Evolutionary conservation across 2,113 vertebrate genomes (phyloP), one percentile per base, ranked within the genome.

Genomic region (Syngnathus typhle): DNA sequence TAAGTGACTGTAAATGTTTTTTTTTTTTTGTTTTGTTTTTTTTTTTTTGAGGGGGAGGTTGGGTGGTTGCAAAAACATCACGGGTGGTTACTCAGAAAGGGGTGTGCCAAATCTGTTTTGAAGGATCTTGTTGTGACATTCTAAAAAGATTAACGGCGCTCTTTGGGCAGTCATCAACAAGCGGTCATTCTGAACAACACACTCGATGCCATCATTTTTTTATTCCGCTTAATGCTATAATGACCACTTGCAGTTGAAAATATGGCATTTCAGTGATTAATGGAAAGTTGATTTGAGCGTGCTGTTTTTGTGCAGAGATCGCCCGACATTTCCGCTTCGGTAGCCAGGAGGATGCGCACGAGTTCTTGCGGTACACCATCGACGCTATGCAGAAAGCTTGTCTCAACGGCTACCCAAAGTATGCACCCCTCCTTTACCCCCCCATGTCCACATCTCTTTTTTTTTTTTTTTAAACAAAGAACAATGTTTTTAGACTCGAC

Each of bases 351-450:
- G 97, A 99, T 0, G 96, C 97, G 0, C 97, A 98, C 0, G 97
- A 99, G 65, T 99, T 99, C 78, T 80, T 99, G 76, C 93, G 96
- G 11, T 98, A 95, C 77, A 95, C 94, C 71, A 92, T 98, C 0
- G 96, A 98, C 0, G 97, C 96, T 82, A 98, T 99, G 96, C 97
- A 99, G 89, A 94, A 92, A 86, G 94, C 97, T 81, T 99, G 96
- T 80, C 86, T 98, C 23, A 95, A 90, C 0, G 93, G 92, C 73
- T 95, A 89, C 55, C 92, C 95, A 23, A 95, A 92, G 96, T 98
- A 91, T 32, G 27, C 27, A 27, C 27, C 27, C 27, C 27, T 3
- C 41, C 41, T 11, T 1, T 7, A 6, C 39, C 39, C 5, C 39
- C 39, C 39, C 39, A 1, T 43, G 21, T 32, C 16, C 9, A 19